Evolutionary conservation across 2,113 vertebrate genomes (phyloP).

Genomic region (Labeo rohita): DNA sequence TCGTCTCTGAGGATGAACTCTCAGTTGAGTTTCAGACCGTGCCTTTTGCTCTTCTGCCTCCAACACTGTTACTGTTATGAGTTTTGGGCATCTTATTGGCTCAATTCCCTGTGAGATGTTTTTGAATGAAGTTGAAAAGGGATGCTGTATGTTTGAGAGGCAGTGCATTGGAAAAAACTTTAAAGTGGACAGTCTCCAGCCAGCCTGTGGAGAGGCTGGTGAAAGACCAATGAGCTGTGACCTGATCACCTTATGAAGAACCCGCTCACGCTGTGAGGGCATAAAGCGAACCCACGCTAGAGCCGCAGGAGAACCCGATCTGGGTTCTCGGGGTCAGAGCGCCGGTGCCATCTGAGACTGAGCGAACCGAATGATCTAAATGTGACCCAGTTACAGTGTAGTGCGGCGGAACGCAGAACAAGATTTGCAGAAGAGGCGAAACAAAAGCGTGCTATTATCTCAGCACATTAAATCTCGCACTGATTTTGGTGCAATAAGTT

Average conservation of each 20-base stretch:
- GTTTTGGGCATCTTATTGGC: conserved; percentile 17
- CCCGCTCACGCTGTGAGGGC: background rate
- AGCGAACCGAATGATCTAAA: conserved; percentile 30
- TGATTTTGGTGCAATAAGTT: conserved; percentile 35
- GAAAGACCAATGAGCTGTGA: conserved; percentile 23
- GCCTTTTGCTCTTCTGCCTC: background rate
- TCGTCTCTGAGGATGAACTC: conserved; percentile 58
- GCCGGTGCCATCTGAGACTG: background rate
- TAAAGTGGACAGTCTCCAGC: conserved; percentile 63
- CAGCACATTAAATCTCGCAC: conserved; percentile 41
- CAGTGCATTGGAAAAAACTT: conserved; percentile 36
- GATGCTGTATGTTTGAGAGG: background rate
- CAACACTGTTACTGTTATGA: conserved; percentile 3
- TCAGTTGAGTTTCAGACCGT: conserved; percentile 39
- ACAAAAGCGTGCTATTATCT: conserved; percentile 1
- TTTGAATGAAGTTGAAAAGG: background rate
- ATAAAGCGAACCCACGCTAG: background rate
- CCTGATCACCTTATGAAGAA: conserved; percentile 19
- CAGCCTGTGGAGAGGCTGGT: conserved; percentile 19
- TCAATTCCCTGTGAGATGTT: background rate
- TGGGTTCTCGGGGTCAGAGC: background rate
- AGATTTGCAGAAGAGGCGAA: conserved; percentile 37
- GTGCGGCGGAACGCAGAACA: background rate
- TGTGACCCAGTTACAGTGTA: conserved; percentile 10
- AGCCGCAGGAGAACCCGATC: background rate